phyloP scores from a whole-genome alignment of 2,797 vertebrate species.

The Spinibarbus caldwelli region DNA sequence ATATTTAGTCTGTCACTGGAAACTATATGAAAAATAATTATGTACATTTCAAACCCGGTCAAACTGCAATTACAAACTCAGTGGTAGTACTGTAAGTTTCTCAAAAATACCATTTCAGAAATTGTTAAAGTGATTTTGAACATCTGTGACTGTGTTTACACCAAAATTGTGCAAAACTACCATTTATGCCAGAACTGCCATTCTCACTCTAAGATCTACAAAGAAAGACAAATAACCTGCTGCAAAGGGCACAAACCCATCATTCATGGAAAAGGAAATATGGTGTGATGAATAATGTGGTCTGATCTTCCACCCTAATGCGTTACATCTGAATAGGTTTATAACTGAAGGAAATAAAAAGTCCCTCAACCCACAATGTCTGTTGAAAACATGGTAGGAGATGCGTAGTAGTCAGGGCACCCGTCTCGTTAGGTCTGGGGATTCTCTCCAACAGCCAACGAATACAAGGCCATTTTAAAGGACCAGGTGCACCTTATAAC shows the following conservation, averaged over 20 bases:
- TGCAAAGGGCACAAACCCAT: slow-evolving; percentile 8
- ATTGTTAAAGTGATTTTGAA: background rate
- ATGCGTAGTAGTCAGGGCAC: background rate
- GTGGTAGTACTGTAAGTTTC: background rate
- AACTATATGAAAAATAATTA: background rate
- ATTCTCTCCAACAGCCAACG: background rate
- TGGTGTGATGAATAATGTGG: slow-evolving; percentile 22
- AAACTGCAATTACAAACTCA: background rate
- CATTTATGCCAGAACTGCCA: slow-evolving; percentile 3
- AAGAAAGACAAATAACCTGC: slow-evolving; percentile 4
- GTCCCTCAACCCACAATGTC: background rate
- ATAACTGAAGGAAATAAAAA: slow-evolving; percentile 16
- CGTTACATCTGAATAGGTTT: slow-evolving; percentile 30
- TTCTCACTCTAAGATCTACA: slow-evolving; percentile 10
- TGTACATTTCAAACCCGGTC: background rate
- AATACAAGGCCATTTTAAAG: slow-evolving; percentile 10
- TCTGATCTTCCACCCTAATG: slow-evolving; percentile 18
- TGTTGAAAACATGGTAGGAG: slow-evolving; percentile 5
- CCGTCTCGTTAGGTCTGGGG: background rate
- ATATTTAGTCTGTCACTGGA: background rate
- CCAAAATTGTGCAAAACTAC: background rate
- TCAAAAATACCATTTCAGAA: background rate
- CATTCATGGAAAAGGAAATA: slow-evolving; percentile 6
- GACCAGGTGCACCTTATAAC: background rate
- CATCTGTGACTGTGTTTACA: background rate